phyloP scores from a whole-genome alignment of 92 coral and sea anemone species.

The Micromussa lordhowensis region DNA sequence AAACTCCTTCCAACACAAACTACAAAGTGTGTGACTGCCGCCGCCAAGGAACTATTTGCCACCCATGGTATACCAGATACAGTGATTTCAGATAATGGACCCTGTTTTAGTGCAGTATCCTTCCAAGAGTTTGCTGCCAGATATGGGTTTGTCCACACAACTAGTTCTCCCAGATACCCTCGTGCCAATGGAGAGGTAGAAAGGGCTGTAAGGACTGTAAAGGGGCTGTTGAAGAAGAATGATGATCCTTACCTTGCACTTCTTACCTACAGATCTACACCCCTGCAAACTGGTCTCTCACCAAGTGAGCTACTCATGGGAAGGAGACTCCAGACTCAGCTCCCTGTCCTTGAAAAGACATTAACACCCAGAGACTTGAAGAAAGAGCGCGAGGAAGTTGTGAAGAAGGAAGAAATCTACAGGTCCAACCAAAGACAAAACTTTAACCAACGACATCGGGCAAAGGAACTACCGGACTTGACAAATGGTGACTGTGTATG shows the following conservation, averaged over 20 bases:
- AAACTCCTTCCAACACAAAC: not conserved
- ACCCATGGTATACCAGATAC: slow-evolving; percentile 65
- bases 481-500: slow-evolving; percentile 47
- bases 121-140: slow-evolving; percentile 53
- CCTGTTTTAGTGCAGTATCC: slow-evolving; percentile 43
- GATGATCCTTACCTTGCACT: slow-evolving; percentile 56
- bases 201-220: slow-evolving; percentile 57
- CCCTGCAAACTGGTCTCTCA: slow-evolving; percentile 55
- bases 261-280: slow-evolving; percentile 35
- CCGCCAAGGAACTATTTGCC: slow-evolving; percentile 54
- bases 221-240: slow-evolving; percentile 53
- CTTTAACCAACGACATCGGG: slow-evolving; percentile 38
- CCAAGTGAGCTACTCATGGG: slow-evolving; percentile 54
- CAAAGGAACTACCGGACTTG: slow-evolving; percentile 41
- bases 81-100: slow-evolving; percentile 59
- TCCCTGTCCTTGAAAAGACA: slow-evolving; percentile 48
- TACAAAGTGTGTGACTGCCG: slow-evolving; percentile 7
- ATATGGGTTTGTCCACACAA: slow-evolving; percentile 62
- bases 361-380: not conserved
- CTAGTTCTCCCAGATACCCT: slow-evolving; percentile 65
- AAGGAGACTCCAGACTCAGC: not conserved
- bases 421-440: slow-evolving; percentile 34
- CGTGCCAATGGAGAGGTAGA: slow-evolving; percentile 66
- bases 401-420: slow-evolving; percentile 50
- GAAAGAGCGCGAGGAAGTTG: slow-evolving; percentile 34